A percentile compares a stretch with the other conserved stretches of the same genome.
Conservation (phyloP, 2,888 invertebrate species). For the Hydrotaea cyrtoneurina region DNA sequence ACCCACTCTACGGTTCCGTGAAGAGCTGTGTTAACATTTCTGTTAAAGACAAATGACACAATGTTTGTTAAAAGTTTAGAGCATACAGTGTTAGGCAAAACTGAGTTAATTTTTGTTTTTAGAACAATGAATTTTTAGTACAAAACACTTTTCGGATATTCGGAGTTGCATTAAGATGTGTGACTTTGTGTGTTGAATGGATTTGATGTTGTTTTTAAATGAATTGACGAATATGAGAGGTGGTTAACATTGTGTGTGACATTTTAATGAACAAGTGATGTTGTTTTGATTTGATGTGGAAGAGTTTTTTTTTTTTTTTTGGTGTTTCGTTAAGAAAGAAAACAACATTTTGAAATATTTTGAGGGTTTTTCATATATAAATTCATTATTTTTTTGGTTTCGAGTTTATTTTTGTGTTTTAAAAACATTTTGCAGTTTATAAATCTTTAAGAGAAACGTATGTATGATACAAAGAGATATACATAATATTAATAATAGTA, state of each 20-base stretch:
- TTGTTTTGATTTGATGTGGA: no score
- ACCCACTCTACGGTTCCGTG: no score
- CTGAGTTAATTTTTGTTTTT: background rate
- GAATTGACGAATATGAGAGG: background rate
- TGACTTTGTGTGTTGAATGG: background rate
- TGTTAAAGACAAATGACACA: background rate
- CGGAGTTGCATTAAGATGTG: no score
- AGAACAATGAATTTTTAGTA: background rate
- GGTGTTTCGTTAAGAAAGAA: conserved; percentile 38
- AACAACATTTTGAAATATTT: conserved; percentile 69
- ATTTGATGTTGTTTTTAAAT: background rate
- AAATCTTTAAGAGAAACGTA: conserved; percentile 45
- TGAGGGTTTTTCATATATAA: conserved; percentile 65
- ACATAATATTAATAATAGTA: conserved; percentile 61
- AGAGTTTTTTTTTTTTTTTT: no score
- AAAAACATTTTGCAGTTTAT: conserved; percentile 69
- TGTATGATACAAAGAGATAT: conserved; percentile 51
- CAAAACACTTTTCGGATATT: background rate
- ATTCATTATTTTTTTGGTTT: conserved; percentile 26
- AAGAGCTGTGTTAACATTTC: background rate
- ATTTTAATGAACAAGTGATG: no score
- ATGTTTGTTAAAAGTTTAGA: background rate
- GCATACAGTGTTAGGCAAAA: background rate
- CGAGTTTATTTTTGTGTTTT: conserved; percentile 68
- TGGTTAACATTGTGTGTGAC: background rate